Base-by-base conservation (phyloP, 2,888 invertebrate species). In the Melipona beecheii region DNA sequence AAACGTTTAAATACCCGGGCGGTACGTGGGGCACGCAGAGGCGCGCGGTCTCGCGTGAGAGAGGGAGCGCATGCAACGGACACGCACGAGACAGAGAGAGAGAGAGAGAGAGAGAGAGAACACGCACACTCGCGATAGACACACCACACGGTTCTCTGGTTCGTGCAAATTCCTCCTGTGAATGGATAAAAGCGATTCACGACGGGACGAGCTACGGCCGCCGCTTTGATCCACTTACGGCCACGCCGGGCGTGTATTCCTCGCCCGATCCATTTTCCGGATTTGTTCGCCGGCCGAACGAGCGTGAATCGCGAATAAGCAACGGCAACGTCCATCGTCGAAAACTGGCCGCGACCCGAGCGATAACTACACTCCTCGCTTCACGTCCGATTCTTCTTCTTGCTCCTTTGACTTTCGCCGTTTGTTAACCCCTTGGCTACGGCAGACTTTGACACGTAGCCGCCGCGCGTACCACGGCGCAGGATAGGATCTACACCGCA, bases 121-220 rank as follows among this genome's bases (percentile, higher is more conserved):
- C 43, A 65, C 60, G 36, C 70, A 60, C 72, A 69, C 66, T 62
- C 62, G 74, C 79, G 36, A 43, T 31, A 62, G 66, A 60, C 81
- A 58, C 49, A 9, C 27, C n/a, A n/a, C n/a, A n/a, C n/a, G n/a
- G 21, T 60, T 71, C 66, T 64, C 64, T n/a, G 78, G 58, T 73
- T 77, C 73, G 72, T 62, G 78, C 76, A 62, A 75, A 78, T 78
- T 76, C 73, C 77, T 50, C 56, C 71, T 31, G 75, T 69, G 83
- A 76, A 83, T 64, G 75, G 81, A 86, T 86, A 75, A 84, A 86
- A 81, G 81, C 86, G 81, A 81, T 81, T 78, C 72, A 58, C 85
- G 69, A 58, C 85, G 69, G 65, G 73, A n/a, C 54, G 65, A 21
- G 50, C 65, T 36, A 54, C 58, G 43, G 43, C 9, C 43, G 54